These are phyloP conservation scores for Salmo trutta DNA, from an alignment of 2,797 vertebrate genomes.

Conservation along the genomic window DNA sequence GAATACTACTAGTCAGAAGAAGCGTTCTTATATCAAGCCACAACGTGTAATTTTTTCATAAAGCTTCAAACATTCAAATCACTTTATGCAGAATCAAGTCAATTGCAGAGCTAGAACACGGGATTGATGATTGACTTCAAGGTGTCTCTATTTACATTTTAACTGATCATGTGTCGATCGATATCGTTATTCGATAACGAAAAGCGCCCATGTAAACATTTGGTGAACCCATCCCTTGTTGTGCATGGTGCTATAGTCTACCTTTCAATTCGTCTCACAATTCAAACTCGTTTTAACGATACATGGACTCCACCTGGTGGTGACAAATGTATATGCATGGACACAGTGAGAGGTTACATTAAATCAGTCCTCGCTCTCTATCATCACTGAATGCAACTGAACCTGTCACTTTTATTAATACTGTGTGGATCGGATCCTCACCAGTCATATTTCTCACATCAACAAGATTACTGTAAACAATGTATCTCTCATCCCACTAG, in stretches of 20 bases:
- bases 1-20: neutral
- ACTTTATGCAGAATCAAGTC: neutral
- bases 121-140: neutral
- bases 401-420: neutral
- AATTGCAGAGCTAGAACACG: neutral
- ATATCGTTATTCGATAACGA: neutral
- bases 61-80: neutral
- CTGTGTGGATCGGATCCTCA: neutral
- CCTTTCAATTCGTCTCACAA: neutral
- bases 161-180: neutral
- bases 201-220: neutral
- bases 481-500: constrained; percentile 40
- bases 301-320: constrained; percentile 30
- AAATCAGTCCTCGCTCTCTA: neutral
- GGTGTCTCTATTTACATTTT: neutral
- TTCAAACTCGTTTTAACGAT: neutral
- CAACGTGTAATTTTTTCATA: neutral
- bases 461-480: constrained; percentile 10
- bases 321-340: neutral
- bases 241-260: neutral
- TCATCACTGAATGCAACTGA: neutral
- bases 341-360: neutral
- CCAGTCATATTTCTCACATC: neutral
- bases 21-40: neutral
- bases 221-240: neutral